Conservation (phyloP, 2,888 invertebrate genomes). For the Odontothrips loti region DNA sequence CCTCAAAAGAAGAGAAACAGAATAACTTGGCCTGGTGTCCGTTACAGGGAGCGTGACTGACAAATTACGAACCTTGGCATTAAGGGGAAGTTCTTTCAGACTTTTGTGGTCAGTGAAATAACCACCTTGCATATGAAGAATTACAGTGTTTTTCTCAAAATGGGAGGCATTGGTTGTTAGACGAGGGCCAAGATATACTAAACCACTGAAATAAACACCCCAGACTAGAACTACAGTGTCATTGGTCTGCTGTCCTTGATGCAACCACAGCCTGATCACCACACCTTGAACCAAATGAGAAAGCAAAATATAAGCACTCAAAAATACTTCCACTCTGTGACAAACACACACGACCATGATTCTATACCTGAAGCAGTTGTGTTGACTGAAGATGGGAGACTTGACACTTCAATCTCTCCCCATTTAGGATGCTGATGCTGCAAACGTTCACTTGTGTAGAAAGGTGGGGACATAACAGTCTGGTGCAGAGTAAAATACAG, state of each 20-base stretch:
- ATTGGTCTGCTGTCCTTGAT: conserved; percentile 38
- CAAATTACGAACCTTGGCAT: conserved; percentile 45
- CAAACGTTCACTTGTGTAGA: conserved; percentile 76
- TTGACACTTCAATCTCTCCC: conserved; percentile 64
- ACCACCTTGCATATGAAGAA: conserved; percentile 85
- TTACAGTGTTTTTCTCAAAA: conserved; percentile 66
- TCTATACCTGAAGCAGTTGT: conserved; percentile 41
- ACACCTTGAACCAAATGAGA: conserved; percentile 42
- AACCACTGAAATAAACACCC: conserved; percentile 80
- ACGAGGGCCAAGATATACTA: conserved; percentile 69
- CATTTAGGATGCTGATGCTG: conserved; percentile 71
- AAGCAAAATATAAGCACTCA: conserved; percentile 20
- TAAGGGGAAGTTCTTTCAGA: conserved; percentile 42
- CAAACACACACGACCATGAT: background rate
- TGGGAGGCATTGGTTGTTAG: conserved; percentile 59
- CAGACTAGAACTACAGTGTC: conserved; percentile 58
- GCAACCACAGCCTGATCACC: conserved; percentile 51
- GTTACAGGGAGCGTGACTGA: conserved; percentile 54
- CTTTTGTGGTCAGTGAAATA: conserved; percentile 65
- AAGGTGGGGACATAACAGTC: conserved; percentile 74
- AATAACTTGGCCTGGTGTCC: conserved; percentile 69
- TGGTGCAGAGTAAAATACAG: conserved; percentile 77
- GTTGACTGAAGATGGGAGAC: conserved; percentile 34
- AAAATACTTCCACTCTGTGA: background rate
- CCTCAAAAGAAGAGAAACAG: conserved; percentile 63